phyloP scores from a whole-genome alignment of 2,113 vertebrate species.

The Apeltes quadracus region DNA sequence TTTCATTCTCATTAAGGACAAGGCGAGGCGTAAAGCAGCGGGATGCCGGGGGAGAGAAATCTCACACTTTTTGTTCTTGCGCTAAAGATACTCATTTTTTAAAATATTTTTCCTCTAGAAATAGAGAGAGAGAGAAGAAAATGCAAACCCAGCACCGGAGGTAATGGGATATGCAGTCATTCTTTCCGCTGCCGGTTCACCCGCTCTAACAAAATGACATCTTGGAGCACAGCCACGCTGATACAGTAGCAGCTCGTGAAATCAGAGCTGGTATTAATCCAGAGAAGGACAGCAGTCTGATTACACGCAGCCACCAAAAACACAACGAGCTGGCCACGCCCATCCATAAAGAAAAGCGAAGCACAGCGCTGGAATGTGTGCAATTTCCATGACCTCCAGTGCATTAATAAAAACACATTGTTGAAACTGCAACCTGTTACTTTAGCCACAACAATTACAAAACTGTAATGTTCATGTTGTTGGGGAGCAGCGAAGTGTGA shows the following conservation, averaged over 20 bases:
- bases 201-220: conserved; percentile 74
- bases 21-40: conserved; percentile 42
- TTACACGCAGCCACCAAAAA: conserved; percentile 62
- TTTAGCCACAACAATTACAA: conserved; percentile 12
- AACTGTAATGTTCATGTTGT: conserved; percentile 10
- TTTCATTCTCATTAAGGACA: conserved; percentile 46
- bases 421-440: conserved; percentile 50
- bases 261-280: conserved; percentile 70
- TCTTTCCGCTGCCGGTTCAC: conserved; percentile 71
- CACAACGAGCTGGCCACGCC: conserved; percentile 19
- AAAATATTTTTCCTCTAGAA: conserved; percentile 23
- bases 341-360: conserved; percentile 40
- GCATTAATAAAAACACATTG: conserved; percentile 42
- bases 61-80: conserved; percentile 38
- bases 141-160: conserved; percentile 73
- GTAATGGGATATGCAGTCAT: conserved; percentile 77
- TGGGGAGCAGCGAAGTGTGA: conserved; percentile 5
- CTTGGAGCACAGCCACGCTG: conserved; percentile 61
- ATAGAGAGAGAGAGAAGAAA: conserved; percentile 59
- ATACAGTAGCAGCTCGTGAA: conserved; percentile 71
- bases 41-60: conserved; percentile 35
- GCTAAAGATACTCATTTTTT: conserved; percentile 36
- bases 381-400: conserved; percentile 43
- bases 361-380: conserved; percentile 33
- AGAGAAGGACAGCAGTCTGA: conserved; percentile 65